phyloP scores from a whole-genome alignment of 1,140 invertebrate genomes.

The Aleiodes sp. region DNA sequence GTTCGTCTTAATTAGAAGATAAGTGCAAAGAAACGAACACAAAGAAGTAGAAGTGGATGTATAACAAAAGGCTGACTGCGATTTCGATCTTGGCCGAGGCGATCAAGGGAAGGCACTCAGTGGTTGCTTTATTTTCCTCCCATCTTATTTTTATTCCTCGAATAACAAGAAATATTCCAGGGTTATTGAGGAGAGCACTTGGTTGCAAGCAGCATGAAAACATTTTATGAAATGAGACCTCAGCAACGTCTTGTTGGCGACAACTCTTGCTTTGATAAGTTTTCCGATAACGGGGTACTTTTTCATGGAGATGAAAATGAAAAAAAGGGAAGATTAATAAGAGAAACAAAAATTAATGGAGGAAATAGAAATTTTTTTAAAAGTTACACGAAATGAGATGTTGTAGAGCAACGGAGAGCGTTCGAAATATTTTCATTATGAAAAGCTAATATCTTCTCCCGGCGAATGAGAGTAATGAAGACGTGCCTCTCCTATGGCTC shows the following conservation, averaged over 20 bases:
- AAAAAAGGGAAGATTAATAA: neutral
- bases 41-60: neutral
- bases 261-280: constrained; percentile 4
- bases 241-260: neutral
- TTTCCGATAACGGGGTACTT: neutral
- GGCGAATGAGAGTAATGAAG: too few species aligned
- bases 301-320: neutral
- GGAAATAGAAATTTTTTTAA: neutral
- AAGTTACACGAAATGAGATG: neutral
- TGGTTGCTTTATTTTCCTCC: neutral
- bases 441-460: too few species aligned
- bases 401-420: too few species aligned
- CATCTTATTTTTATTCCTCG: neutral
- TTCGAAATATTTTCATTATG: too few species aligned
- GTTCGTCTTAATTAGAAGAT: constrained; percentile 3
- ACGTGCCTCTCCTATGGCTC: too few species aligned
- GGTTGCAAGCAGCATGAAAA: neutral
- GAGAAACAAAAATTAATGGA: neutral
- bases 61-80: neutral
- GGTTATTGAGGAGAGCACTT: neutral
- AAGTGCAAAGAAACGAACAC: too few species aligned
- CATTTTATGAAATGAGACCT: neutral
- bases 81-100: neutral
- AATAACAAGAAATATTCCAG: neutral
- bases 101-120: neutral